Evolutionary conservation across 2,797 vertebrate genomes (phyloP).

Genomic region (Huso huso): DNA sequence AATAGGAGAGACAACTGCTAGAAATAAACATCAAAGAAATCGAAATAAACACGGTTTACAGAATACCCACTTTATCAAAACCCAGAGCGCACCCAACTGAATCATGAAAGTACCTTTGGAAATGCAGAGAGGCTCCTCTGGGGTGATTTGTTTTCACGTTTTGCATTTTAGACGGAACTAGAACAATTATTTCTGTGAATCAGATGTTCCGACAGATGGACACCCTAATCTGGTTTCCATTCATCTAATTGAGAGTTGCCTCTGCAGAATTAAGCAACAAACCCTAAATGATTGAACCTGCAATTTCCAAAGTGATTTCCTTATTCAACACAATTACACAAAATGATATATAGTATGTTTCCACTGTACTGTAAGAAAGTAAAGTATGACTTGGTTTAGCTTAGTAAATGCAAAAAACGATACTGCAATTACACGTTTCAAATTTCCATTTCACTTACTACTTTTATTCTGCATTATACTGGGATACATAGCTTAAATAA

Average conservation of each 20-base stretch:
- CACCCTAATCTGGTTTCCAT: background rate
- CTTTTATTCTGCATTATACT: background rate
- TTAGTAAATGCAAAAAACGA: background rate
- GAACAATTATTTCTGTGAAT: background rate
- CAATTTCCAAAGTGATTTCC: background rate
- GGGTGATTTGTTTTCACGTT: background rate
- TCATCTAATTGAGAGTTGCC: background rate
- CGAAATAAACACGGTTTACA: background rate
- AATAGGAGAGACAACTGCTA: background rate
- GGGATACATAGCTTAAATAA: background rate
- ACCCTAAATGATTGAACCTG: background rate
- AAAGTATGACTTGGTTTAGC: background rate
- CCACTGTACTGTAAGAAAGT: background rate
- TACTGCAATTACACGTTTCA: conserved; percentile 4
- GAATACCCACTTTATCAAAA: background rate
- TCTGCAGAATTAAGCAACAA: background rate
- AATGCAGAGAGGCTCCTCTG: background rate
- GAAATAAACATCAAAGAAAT: background rate
- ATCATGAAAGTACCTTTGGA: background rate
- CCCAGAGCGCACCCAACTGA: background rate
- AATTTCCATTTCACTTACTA: background rate
- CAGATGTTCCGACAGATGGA: conserved; percentile 12
- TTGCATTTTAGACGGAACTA: conserved; percentile 5
- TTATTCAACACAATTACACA: background rate
- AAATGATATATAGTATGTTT: background rate